A percentile compares a stretch with the other conserved stretches of the same genome.
These are phyloP conservation scores for Oceanites oceanicus DNA, from an alignment of 2,113 vertebrate species.

Conservation along the genomic window DNA sequence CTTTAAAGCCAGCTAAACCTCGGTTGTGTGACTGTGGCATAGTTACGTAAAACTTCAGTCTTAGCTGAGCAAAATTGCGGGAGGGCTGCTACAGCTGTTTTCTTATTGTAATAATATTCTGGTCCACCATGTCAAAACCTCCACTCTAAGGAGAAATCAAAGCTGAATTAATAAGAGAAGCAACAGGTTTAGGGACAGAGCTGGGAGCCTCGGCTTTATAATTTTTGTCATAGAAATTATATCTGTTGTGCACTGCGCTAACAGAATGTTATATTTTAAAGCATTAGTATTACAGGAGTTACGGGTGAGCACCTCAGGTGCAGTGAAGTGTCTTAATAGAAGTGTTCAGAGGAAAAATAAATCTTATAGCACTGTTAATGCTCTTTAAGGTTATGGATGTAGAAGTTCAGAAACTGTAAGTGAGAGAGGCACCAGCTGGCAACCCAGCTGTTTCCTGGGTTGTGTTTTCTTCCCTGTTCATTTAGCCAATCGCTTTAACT, in stretches of 20 bases:
- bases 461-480: not conserved
- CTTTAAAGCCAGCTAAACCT: not conserved
- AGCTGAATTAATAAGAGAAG: not conserved
- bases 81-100: not conserved
- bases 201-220: not conserved
- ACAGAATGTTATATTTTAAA: not conserved
- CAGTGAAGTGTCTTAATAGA: not conserved
- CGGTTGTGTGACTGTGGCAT: not conserved
- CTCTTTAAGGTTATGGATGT: not conserved
- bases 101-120: not conserved
- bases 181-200: not conserved
- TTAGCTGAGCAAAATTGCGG: not conserved
- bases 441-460: not conserved
- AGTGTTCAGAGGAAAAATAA: not conserved
- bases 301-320: not conserved
- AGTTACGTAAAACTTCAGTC: not conserved
- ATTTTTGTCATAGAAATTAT: not conserved
- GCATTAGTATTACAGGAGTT: not conserved
- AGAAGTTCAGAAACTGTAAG: not conserved
- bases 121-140: not conserved
- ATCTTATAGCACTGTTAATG: rapidly evolving
- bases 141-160: not conserved
- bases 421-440: not conserved
- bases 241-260: not conserved
- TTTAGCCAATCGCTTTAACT: not conserved